phyloP scores from a whole-genome alignment of 2,113 vertebrate genomes.

The Suncus etruscus region DNA sequence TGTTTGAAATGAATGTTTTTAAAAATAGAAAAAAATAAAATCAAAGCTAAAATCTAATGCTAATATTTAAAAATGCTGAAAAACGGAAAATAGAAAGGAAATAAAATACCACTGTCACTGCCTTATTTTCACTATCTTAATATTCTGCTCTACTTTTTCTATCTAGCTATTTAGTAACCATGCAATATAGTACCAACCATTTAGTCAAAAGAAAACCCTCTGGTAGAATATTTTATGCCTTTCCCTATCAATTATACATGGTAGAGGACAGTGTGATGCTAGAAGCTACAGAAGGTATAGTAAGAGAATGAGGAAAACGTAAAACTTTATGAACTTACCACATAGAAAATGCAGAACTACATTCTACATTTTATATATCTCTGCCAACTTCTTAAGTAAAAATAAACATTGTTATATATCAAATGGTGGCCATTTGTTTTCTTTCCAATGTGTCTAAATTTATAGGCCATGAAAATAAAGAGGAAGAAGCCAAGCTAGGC shows the following conservation, averaged over 20 bases:
- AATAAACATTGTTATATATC: not conserved
- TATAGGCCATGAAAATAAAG: not conserved
- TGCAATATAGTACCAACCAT: too few relatives aligned
- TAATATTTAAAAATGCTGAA: too few relatives aligned
- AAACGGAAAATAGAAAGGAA: too few relatives aligned
- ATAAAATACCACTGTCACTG: too few relatives aligned
- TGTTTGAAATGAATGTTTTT: too few relatives aligned
- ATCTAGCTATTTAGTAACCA: too few relatives aligned
- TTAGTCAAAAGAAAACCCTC: not conserved
- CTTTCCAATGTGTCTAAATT: not conserved
- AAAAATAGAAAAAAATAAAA: too few relatives aligned
- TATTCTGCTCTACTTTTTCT: too few relatives aligned
- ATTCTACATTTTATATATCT: not conserved
- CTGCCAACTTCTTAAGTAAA: not conserved
- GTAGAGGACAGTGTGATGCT: not conserved
- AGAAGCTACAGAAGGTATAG: not conserved
- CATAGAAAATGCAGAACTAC: constrained; percentile 9
- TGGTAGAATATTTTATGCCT: not conserved
- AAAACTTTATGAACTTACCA: not conserved
- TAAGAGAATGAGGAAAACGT: not conserved
- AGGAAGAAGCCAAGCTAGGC: not conserved
- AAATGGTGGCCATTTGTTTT: not conserved
- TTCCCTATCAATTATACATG: not conserved
- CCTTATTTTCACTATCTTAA: too few relatives aligned
- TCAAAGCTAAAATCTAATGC: too few relatives aligned